Conservation (phyloP, 2,797 vertebrate species). For the Luscinia megarhynchos region DNA sequence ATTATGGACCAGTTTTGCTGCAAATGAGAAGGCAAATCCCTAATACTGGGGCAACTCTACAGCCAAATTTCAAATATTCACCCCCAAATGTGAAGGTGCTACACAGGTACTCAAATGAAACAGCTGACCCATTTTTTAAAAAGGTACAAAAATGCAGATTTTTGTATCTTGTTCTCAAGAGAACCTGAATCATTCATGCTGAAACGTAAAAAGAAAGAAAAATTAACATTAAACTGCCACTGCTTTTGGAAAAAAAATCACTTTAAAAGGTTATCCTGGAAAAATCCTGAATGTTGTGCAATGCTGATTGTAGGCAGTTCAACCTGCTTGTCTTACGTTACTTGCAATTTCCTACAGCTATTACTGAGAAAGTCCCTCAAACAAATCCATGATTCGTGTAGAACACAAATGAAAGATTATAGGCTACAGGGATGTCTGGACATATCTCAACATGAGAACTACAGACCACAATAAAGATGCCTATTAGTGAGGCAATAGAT, state of each 20-base stretch:
- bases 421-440: background rate
- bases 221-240: background rate
- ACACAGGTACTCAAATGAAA: background rate
- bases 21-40: background rate
- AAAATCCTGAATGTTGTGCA: background rate
- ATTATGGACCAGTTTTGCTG: background rate
- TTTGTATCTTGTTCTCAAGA: conserved; percentile 18
- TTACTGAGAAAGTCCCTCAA: conserved; percentile 2
- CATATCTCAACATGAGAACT: background rate
- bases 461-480: background rate
- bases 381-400: background rate
- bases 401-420: conserved; percentile 8
- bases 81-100: background rate
- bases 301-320: background rate
- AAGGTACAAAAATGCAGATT: background rate
- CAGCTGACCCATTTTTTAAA: background rate
- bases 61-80: background rate
- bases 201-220: conserved; percentile 4
- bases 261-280: conserved; percentile 24
- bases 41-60: background rate
- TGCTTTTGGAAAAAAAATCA: background rate
- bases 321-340: background rate
- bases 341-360: background rate
- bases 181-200: conserved; percentile 17
- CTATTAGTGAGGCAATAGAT: background rate